A percentile compares a stretch with the other conserved stretches of the same genome.
Conservation (phyloP, 2,888 invertebrate species). For the Podabrus alpinus region DNA sequence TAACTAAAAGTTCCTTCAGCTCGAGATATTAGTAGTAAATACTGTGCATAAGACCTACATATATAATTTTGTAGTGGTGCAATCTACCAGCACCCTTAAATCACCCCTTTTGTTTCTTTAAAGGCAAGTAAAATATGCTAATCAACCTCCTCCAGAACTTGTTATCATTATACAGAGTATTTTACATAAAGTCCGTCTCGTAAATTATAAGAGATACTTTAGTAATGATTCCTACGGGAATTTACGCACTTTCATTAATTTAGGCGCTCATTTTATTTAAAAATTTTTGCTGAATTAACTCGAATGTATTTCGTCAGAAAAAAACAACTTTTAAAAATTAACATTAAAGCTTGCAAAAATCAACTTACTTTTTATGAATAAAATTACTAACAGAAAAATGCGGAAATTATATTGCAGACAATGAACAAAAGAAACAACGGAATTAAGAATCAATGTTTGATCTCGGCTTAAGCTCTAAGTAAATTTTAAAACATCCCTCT, state of each 20-base stretch:
- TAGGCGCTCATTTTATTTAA: neutral
- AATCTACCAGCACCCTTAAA: neutral
- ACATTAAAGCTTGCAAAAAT: neutral
- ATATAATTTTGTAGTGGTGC: neutral
- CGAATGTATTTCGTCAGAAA: neutral
- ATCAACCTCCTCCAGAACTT: neutral
- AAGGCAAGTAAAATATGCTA: neutral
- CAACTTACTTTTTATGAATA: neutral
- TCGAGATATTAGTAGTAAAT: neutral
- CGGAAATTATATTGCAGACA: too few species aligned
- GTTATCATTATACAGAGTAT: neutral
- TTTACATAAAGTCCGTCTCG: neutral
- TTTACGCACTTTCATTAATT: neutral
- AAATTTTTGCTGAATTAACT: neutral
- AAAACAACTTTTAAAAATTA: neutral
- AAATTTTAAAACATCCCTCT: neutral
- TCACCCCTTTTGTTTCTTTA: neutral
- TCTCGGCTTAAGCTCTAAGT: neutral
- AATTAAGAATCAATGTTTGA: neutral
- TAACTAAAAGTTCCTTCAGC: neutral
- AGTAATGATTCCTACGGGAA: neutral
- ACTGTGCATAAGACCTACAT: neutral
- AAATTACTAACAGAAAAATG: too few species aligned
- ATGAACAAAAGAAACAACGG: too few species aligned
- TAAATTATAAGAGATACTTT: neutral